These are phyloP conservation scores for Dryobates pubescens DNA, from an alignment of 2,797 vertebrate genomes.

Conservation along the genomic window DNA sequence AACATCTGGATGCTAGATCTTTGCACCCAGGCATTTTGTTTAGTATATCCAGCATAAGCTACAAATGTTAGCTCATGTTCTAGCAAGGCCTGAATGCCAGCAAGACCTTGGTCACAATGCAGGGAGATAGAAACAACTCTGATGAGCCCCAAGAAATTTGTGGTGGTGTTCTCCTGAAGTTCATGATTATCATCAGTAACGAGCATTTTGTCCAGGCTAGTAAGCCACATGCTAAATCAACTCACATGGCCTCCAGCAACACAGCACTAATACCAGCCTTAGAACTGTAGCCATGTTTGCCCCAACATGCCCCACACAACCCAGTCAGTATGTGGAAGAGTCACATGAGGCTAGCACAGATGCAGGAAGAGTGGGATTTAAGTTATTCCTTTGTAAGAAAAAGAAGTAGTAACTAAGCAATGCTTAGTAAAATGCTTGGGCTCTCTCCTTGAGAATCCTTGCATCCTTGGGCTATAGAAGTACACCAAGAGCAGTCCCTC, in stretches of 20 bases:
- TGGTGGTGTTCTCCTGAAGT: background rate
- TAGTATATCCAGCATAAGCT: background rate
- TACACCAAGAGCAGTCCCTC: background rate
- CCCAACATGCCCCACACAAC: background rate
- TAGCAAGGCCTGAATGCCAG: background rate
- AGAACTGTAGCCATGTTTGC: background rate
- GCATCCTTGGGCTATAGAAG: background rate
- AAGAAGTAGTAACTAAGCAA: background rate
- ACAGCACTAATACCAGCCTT: background rate
- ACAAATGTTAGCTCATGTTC: background rate
- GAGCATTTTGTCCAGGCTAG: background rate
- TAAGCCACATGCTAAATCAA: background rate
- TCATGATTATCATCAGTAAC: background rate
- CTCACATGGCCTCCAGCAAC: background rate
- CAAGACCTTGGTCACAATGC: background rate
- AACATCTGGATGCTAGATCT: background rate
- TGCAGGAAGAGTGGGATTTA: slow-evolving; percentile 23
- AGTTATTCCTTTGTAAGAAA: slow-evolving; percentile 30
- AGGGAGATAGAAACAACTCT: background rate
- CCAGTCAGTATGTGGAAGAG: background rate
- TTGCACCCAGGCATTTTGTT: background rate
- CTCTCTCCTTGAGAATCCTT: background rate
- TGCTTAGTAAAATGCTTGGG: background rate
- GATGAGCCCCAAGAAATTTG: background rate
- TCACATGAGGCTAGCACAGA: slow-evolving; percentile 29